phyloP scores from a whole-genome alignment of 2,888 invertebrate species.

The Salpingus planirostris region DNA sequence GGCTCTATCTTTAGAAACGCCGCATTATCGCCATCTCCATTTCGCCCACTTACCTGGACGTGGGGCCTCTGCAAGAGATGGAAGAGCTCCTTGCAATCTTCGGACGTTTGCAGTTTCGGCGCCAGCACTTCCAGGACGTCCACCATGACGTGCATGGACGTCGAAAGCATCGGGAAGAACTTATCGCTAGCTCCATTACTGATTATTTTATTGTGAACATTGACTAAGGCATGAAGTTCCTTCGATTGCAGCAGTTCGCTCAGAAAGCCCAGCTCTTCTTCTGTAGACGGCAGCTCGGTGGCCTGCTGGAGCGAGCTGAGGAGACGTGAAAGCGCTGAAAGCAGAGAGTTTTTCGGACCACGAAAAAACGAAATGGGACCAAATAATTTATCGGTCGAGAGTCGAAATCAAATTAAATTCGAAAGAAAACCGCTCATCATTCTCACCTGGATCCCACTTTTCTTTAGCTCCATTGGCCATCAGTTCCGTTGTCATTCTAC shows the following conservation, averaged over 20 bases:
- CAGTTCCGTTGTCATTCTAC: slow-evolving; percentile 51
- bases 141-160: slow-evolving; percentile 67
- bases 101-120: slow-evolving; percentile 55
- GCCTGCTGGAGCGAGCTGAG: slow-evolving; percentile 76
- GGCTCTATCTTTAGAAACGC: too few relatives aligned
- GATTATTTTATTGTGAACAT: slow-evolving; percentile 83
- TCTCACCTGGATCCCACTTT: slow-evolving; percentile 54
- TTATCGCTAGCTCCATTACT: slow-evolving; percentile 78
- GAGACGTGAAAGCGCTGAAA: slow-evolving; percentile 75
- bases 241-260: slow-evolving; percentile 77
- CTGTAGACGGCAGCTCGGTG: slow-evolving; percentile 59
- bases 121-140: slow-evolving; percentile 75
- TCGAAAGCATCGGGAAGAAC: slow-evolving; percentile 74
- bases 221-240: slow-evolving; percentile 81
- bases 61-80: slow-evolving; percentile 76
- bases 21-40: too few relatives aligned
- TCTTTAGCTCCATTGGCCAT: slow-evolving; percentile 48
- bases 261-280: slow-evolving; percentile 80
- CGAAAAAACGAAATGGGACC: too few relatives aligned
- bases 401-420: too few relatives aligned
- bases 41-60: slow-evolving; percentile 60
- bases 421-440: too few relatives aligned
- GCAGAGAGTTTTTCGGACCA: too few relatives aligned
- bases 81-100: slow-evolving; percentile 72
- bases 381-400: too few relatives aligned